Evolutionary conservation across 2,113 vertebrate species (phyloP), one percentile per base, ranked within the genome.

Genomic region (Merops nubicus): DNA sequence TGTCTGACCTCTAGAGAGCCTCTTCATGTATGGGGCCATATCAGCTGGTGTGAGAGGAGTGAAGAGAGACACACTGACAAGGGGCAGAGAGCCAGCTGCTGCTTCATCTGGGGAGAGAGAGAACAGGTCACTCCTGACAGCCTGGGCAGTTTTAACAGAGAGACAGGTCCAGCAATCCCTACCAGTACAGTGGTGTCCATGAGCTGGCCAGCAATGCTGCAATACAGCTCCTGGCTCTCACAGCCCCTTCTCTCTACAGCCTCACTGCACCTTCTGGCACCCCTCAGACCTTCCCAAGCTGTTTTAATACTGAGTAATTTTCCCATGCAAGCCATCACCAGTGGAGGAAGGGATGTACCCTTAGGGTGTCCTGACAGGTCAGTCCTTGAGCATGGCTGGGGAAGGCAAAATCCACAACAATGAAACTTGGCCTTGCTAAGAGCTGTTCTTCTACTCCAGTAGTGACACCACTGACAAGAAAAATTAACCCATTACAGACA

Each of bases 1-100:
- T 0, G 99, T 98, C 48, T 99, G 99, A 74, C 99, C 99, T 93
- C 98, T 98, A 15, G 99, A 99, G 11, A 99, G 99, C 95, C 99
- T 99, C 95, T 99, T 99, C 96, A 99, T 98, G 72, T 99, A 99
- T 0, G 98, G 98, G 0, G 99, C 99, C 99, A 99, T 99, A 70
- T 99, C 99, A 0, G 98, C 97, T 0, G 98, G 98, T 0, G 98
- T 99, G 85, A 99, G 98, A 1, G 99, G 98, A 6, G 98, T 98
- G 12, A 98, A 98, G 65, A 99, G 98, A 4, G 99, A 99, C 68
- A 99, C 98, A 2, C 98, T 99, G 96, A 99, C 98, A 2, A 99
- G 97, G 8, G 99, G 99, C 18, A 99, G 97, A 43, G 99, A 99
- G 34, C 99, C 98, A 0, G 99, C 88, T 2, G 98, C 95, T 33